These are phyloP conservation scores for Bombus affinis DNA, from an alignment of 1,140 invertebrate genomes.

Conservation along the genomic window DNA sequence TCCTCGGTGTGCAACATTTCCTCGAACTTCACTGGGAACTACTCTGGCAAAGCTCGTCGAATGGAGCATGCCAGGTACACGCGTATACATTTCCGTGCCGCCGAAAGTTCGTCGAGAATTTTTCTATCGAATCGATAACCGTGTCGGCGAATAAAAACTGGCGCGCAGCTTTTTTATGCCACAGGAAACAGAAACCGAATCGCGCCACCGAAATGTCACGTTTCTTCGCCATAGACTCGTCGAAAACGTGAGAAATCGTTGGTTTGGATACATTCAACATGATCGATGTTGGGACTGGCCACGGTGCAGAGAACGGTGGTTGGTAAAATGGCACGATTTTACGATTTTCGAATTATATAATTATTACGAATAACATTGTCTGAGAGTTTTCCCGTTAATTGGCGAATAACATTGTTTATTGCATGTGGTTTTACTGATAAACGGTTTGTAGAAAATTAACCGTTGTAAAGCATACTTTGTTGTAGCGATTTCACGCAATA, in stretches of 20 bases:
- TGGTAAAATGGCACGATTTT: too few species aligned
- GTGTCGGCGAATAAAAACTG: neutral
- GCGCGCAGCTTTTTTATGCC: constrained; percentile 14
- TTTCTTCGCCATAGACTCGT: neutral
- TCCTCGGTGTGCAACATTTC: constrained; percentile 18
- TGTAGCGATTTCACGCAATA: neutral
- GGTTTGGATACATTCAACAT: neutral
- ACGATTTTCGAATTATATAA: neutral
- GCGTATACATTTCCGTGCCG: constrained; percentile 28
- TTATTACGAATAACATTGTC: neutral
- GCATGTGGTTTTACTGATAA: neutral
- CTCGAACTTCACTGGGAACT: neutral
- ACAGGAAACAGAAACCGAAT: constrained; percentile 15
- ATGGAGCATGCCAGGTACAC: neutral
- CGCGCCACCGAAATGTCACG: neutral
- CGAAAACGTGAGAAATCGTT: neutral
- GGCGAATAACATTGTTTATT: neutral
- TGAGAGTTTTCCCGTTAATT: neutral
- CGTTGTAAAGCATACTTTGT: neutral
- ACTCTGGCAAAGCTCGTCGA: neutral
- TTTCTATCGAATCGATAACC: constrained; percentile 35
- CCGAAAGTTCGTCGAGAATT: neutral
- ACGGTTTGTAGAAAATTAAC: neutral
- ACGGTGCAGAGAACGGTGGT: neutral
- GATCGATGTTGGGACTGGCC: neutral